Conservation (phyloP, 2,113 vertebrate species). For the Cyphomyrus plagiostoma region DNA sequence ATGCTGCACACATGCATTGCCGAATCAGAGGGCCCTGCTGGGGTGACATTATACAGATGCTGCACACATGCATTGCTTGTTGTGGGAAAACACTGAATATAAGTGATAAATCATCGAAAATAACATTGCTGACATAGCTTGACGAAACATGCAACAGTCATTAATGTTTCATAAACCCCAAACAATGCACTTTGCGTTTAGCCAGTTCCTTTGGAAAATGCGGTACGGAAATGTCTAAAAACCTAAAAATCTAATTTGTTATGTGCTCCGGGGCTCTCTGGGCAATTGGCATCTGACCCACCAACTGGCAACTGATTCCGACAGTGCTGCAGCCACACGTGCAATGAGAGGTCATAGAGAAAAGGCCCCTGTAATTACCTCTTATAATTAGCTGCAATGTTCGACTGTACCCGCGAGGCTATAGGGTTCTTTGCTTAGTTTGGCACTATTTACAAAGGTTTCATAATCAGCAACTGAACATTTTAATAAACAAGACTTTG, state of each 20-base stretch:
- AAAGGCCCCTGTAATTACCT: slow-evolving; percentile 26
- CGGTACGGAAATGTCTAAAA: not conserved
- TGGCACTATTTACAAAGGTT: slow-evolving; percentile 22
- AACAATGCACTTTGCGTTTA: not conserved
- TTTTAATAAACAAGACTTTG: slow-evolving; percentile 28
- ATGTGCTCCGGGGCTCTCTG: not conserved
- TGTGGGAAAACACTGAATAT: not conserved
- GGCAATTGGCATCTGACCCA: slow-evolving; percentile 12
- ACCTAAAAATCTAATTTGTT: not conserved
- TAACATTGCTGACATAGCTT: not conserved
- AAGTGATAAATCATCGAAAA: not conserved
- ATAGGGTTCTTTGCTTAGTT: slow-evolving; percentile 25
- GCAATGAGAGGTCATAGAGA: slow-evolving; percentile 4
- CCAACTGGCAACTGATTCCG: slow-evolving; percentile 12
- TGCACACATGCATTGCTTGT: not conserved
- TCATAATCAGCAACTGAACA: slow-evolving; percentile 28
- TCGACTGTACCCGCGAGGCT: slow-evolving; percentile 16
- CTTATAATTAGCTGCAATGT: slow-evolving; percentile 21
- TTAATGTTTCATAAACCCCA: not conserved
- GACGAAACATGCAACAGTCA: not conserved
- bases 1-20: no score
- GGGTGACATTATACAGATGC: no score
- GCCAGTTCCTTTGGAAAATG: not conserved
- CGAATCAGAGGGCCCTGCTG: no score
- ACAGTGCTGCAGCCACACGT: not conserved